Conservation (phyloP, 2,113 vertebrate species). For the Paraplagusia blochii region DNA sequence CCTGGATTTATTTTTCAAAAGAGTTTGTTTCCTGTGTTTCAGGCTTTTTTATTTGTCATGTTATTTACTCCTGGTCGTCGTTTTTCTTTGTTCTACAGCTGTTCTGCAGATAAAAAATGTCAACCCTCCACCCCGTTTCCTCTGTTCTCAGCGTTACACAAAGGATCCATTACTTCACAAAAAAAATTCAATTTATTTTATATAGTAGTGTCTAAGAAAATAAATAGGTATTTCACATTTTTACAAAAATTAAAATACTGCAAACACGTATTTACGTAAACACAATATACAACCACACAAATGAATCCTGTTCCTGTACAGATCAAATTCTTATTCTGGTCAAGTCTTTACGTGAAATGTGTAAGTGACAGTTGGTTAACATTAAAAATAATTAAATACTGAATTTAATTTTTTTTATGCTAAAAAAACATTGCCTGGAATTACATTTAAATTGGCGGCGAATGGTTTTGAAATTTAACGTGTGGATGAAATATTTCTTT, state of each 20-base stretch:
- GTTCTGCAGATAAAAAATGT: constrained; percentile 3
- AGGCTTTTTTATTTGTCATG: background rate
- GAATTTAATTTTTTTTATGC: no score
- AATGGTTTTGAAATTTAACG: no score
- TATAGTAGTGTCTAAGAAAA: constrained; percentile 40
- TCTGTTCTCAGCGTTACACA: background rate
- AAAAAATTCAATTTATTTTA: constrained; percentile 58
- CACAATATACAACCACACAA: no score
- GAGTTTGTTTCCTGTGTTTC: background rate
- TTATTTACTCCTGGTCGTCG: background rate
- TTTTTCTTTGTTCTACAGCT: background rate
- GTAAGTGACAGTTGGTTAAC: no score
- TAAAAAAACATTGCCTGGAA: no score
- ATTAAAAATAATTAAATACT: no score
- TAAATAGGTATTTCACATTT: constrained; percentile 61
- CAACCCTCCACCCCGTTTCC: background rate
- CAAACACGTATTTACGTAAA: background rate
- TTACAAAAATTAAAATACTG: constrained; percentile 34
- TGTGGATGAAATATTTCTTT: no score
- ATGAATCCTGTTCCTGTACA: no score
- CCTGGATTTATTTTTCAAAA: no score
- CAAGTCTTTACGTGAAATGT: no score
- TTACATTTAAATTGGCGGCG: no score
- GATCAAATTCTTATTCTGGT: no score
- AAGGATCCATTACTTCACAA: background rate